Base-by-base conservation (phyloP, 2,113 vertebrate genomes). In the Forbesichthys agassizii region DNA sequence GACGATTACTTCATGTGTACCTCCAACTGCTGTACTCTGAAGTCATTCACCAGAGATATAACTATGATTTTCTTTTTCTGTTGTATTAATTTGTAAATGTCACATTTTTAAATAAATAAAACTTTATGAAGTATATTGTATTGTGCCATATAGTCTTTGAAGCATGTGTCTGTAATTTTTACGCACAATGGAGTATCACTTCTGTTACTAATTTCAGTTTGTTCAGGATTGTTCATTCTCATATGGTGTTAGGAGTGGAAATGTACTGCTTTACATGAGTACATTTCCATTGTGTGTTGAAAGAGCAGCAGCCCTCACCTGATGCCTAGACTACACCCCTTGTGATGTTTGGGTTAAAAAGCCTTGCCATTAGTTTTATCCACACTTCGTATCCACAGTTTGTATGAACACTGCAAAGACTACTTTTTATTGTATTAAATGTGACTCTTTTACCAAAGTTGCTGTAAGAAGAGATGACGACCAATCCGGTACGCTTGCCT, bases 401-500 rank as follows among this genome's bases (percentile, higher is more conserved):
- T 2, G 27, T n/a, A 13, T 52, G 51, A 1, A 27, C 27, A 27
- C 27, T 52, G 51, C 51, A 52, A 52, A n/a, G 51, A 52, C 7
- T 42, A 42, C 7, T 42, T 42, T 42, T 42, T 42, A 42, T 42
- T 42, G 4, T 42, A 42, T 5, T 42, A 7, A 42, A 42, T 42
- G 5, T 42, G 5, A 42, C 36, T 42, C 7, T 42, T 42, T 42
- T 42, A 42, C 36, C 36, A 5, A 42, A 42, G 36, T 6, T 42
- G 36, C 57, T 16, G 6, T 55, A 18, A 74, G 13, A 63, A 66
- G 70, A 77, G 65, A 87, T 85, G 79, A 61, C 36, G n/a, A 68
- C 12, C 3, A 79, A 20, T 68, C 69, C 2, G 3, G 83, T 85
- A 72, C 79, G 81, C 78, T 52, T 11, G 20, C 1, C 13, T 46